Evolutionary conservation across 2,888 invertebrate species (phyloP).

Genomic region (Temnothorax ravouxi): DNA sequence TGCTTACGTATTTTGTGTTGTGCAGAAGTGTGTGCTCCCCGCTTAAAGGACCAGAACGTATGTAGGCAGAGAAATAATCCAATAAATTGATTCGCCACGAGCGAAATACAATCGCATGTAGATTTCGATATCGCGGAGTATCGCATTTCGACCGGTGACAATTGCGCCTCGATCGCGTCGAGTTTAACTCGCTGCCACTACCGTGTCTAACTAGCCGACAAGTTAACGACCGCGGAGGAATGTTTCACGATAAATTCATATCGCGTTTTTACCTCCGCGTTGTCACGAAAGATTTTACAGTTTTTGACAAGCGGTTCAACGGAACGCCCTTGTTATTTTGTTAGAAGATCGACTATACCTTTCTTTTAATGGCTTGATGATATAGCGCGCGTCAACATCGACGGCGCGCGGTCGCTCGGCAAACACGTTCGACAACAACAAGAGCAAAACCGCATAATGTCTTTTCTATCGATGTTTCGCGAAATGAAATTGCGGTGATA

Average conservation of each 20-base stretch:
- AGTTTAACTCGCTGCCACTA: constrained; percentile 23
- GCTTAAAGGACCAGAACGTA: not conserved
- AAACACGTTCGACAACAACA: constrained; percentile 23
- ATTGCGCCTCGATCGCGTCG: constrained; percentile 28
- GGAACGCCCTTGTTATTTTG: constrained; percentile 1
- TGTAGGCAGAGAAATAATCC: not conserved
- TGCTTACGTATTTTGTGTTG: too few relatives aligned
- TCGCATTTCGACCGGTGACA: constrained; percentile 37
- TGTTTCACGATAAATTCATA: constrained; percentile 2
- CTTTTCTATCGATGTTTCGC: constrained; percentile 52
- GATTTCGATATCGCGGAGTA: constrained; percentile 47
- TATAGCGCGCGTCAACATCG: constrained; percentile 14
- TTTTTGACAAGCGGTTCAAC: not conserved
- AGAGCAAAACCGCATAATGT: constrained; percentile 51
- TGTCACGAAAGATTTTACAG: constrained; percentile 17
- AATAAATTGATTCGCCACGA: constrained; percentile 50
- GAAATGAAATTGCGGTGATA: constrained; percentile 48
- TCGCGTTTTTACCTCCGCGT: not conserved
- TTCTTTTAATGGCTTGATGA: constrained; percentile 19
- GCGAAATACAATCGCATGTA: constrained; percentile 28
- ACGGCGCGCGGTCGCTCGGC: constrained; percentile 43
- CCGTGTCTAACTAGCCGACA: not conserved
- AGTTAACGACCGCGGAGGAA: not conserved
- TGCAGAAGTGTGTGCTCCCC: too few relatives aligned
- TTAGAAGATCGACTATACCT: constrained; percentile 15